A percentile compares a stretch with the other conserved stretches of the same genome.
Evolutionary conservation across 1,140 invertebrate genomes (phyloP).

Genomic region (Sipha flava): DNA sequence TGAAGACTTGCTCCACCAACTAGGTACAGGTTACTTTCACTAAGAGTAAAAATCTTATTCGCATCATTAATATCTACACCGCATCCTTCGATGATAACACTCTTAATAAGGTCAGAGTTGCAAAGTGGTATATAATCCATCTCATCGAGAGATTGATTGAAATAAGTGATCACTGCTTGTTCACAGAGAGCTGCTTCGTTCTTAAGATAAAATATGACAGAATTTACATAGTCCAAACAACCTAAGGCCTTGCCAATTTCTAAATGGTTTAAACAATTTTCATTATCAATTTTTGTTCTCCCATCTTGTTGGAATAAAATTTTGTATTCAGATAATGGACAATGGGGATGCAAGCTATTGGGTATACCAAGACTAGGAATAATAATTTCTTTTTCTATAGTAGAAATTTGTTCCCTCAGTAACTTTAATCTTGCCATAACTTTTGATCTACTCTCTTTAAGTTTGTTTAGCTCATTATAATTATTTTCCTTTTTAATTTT

Average conservation of each 20-base stretch:
- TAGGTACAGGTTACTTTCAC: constrained; percentile 51
- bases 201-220: constrained; percentile 53
- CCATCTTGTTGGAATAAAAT: constrained; percentile 46
- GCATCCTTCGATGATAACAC: constrained; percentile 60
- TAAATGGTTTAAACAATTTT: constrained; percentile 47
- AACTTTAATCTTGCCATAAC: constrained; percentile 53
- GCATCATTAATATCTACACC: constrained; percentile 54
- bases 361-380: constrained; percentile 53
- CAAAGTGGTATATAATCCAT: constrained; percentile 49
- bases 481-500: constrained; percentile 39
- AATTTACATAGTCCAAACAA: constrained; percentile 52
- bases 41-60: constrained; percentile 47
- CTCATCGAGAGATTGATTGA: constrained; percentile 46
- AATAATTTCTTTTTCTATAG: constrained; percentile 53
- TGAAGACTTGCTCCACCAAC: constrained; percentile 54
- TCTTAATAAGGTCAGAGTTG: constrained; percentile 58
- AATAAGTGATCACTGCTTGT: constrained; percentile 50
- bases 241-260: constrained; percentile 48
- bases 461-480: constrained; percentile 42
- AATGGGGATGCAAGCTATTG: constrained; percentile 54
- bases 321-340: constrained; percentile 45
- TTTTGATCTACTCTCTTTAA: constrained; percentile 47
- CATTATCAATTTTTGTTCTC: constrained; percentile 37
- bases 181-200: constrained; percentile 58
- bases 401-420: constrained; percentile 50